Conservation (phyloP, 30 jellyfish, hydroid and myxozoan species). For the Turritopsis dohrnii region DNA sequence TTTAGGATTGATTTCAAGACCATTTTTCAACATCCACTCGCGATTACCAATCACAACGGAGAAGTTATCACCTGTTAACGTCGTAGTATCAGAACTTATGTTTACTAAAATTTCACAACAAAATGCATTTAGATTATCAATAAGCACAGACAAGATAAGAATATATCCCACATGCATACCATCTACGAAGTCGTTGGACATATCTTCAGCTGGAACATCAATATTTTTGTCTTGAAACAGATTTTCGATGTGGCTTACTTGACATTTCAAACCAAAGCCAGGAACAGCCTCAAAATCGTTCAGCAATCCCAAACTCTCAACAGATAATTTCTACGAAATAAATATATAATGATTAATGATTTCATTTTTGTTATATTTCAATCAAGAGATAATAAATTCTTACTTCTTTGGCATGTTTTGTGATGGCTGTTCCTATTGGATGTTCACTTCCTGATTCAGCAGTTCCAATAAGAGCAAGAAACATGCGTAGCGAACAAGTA, state of each 20-base stretch:
- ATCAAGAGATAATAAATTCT: neutral
- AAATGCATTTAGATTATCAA: neutral
- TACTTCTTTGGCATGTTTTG: conserved; percentile 70
- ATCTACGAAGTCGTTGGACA: neutral
- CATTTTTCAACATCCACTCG: conserved; percentile 76
- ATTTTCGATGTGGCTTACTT: conserved; percentile 41
- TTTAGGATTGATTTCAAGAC: conserved; percentile 37
- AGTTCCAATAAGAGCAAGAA: conserved; percentile 79
- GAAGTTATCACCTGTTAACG: conserved; percentile 20
- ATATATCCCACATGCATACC: neutral
- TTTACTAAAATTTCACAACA: neutral
- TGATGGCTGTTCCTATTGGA: conserved; percentile 83
- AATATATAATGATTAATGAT: neutral
- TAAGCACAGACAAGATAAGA: neutral
- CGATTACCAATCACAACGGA: conserved; percentile 86
- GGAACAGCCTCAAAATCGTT: conserved; percentile 82
- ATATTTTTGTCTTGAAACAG: conserved; percentile 24
- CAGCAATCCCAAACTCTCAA: conserved; percentile 47
- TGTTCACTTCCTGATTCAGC: conserved; percentile 95
- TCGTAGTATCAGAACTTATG: neutral
- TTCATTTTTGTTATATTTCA: neutral
- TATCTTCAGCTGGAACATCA: neutral
- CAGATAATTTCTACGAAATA: conserved; percentile 18
- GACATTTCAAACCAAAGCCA: conserved; percentile 70
- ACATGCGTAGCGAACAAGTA: conserved; percentile 36